A percentile compares a stretch with the other conserved stretches of the same genome.
These are phyloP conservation scores for Neopelma chrysocephalum DNA, from an alignment of 2,797 vertebrate species.

Conservation along the genomic window DNA sequence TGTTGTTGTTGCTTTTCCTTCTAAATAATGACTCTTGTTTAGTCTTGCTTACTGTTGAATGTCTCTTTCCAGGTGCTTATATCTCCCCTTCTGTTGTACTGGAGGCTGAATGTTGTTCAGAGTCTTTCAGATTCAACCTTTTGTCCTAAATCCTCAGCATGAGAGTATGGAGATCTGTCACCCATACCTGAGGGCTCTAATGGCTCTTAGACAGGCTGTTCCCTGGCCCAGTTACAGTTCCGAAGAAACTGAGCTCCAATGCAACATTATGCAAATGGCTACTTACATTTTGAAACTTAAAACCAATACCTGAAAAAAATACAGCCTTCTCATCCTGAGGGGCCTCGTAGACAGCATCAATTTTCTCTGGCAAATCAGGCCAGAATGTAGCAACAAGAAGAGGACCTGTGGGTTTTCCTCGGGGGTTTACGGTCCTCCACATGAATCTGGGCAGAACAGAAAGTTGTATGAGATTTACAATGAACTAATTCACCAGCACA, in stretches of 20 bases:
- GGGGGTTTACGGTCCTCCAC: slow-evolving; percentile 89
- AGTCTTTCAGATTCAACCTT: not conserved
- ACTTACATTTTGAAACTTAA: not conserved
- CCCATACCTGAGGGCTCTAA: not conserved
- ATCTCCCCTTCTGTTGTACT: not conserved
- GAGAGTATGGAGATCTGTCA: not conserved
- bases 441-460: slow-evolving; percentile 84
- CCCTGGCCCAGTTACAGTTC: not conserved
- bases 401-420: slow-evolving; percentile 88
- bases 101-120: not conserved
- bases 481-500: slow-evolving; percentile 84
- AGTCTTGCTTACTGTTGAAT: not conserved
- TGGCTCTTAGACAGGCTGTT: not conserved
- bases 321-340: slow-evolving; percentile 91
- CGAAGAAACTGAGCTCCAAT: not conserved
- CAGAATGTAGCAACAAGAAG: slow-evolving; percentile 94
- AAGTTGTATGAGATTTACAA: slow-evolving; percentile 75
- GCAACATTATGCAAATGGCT: not conserved
- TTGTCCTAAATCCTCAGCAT: not conserved
- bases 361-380: slow-evolving; percentile 90
- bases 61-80: not conserved
- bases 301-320: slow-evolving; percentile 90
- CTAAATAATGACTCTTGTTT: not conserved
- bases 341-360: slow-evolving; percentile 94
- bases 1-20: not conserved